Evolutionary conservation across 2,797 vertebrate species (phyloP), one percentile per base, ranked within the genome.

Genomic region (Epinephelus coioides): DNA sequence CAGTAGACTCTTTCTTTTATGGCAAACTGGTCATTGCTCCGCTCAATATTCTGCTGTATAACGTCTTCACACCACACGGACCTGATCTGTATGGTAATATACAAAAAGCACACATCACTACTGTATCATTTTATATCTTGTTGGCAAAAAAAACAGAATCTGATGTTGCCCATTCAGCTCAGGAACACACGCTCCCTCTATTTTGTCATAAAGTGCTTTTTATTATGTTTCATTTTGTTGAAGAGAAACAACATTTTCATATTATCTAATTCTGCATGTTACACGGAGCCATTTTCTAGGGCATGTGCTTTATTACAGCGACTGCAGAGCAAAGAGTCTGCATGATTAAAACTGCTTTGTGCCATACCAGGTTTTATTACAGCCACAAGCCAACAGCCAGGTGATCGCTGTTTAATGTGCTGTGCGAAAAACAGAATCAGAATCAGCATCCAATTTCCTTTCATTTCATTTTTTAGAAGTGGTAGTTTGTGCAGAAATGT

Each of bases 21-120:
- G 98, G 98, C 43, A 98, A 98, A 93, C 86, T 98, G 89, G 98
- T 98, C 70, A 89, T 99, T 19, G 94, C 98, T 0, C 98, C 98
- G 13, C 96, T 99, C 74, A 99, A 99, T 92, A 99, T 99, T 74
- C 92, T 99, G 14, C 76, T 98, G 2, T 99, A 99, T 93, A 99
- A 99, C 0, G 97, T 99, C 78, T 99, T 99, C 90, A 99, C 97
- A 14, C 92, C 97, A 60, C 98, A 99, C 17, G 98, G 98, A 70
- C 98, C 98, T 0, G 97, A 99, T 89, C 95, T 99, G n/a, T 99
- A 99, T 30, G 98, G 98, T 99, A 95, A 95, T 63, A 73, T 51
- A 79, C 17, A 40, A 59, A 17, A 34, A 64, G n/a, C 61, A 78
- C 56, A 44, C 38, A 27, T 23, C 6, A 49, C 53, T 61, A 15